These are phyloP conservation scores for Choristoneura rosaceana DNA, from an alignment of 2,888 invertebrate genomes.

Conservation along the genomic window DNA sequence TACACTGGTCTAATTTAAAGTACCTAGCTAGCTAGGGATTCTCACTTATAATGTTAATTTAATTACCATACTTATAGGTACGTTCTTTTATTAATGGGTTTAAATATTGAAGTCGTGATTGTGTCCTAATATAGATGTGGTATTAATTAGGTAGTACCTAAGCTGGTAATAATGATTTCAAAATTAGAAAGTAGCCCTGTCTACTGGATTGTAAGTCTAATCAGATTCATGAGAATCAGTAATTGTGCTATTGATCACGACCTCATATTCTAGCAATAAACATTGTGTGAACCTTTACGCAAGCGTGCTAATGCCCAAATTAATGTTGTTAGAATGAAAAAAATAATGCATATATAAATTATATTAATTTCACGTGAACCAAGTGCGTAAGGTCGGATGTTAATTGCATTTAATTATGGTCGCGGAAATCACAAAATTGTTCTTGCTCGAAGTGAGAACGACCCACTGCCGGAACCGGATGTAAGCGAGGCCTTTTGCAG, in stretches of 20 bases:
- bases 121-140: too few relatives aligned
- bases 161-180: background rate
- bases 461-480: constrained; percentile 78
- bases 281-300: constrained; percentile 33
- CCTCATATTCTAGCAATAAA: constrained; percentile 20
- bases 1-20: too few relatives aligned
- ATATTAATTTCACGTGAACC: constrained; percentile 32
- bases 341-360: constrained; percentile 53
- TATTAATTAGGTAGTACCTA: too few relatives aligned
- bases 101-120: too few relatives aligned
- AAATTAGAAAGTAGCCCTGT: background rate
- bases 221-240: constrained; percentile 34
- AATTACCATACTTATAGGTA: too few relatives aligned
- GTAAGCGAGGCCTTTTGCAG: constrained; percentile 66
- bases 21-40: too few relatives aligned
- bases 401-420: constrained; percentile 63
- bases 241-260: constrained; percentile 18
- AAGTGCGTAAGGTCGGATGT: constrained; percentile 49
- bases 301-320: constrained; percentile 33
- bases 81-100: too few relatives aligned
- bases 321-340: constrained; percentile 60
- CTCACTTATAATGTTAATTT: too few relatives aligned
- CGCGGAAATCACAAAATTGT: constrained; percentile 72
- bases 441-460: constrained; percentile 76
- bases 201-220: constrained; percentile 18